These are phyloP conservation scores for Centropyge bicolor DNA, from an alignment of 2,797 vertebrate species.

Conservation along the genomic window DNA sequence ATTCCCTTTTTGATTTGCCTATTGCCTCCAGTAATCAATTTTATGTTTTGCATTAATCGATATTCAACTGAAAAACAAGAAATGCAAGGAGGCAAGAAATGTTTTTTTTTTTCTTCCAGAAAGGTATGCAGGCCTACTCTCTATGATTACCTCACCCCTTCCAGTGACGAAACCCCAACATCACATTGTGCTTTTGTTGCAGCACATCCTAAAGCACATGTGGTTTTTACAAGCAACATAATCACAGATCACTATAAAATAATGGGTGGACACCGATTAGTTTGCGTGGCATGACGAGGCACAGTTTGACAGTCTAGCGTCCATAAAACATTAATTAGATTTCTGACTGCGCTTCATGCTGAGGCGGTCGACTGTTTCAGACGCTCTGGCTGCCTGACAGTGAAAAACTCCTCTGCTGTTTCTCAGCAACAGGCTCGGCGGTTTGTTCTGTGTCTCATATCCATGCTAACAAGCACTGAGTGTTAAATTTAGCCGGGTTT, in stretches of 20 bases:
- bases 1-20: background rate
- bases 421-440: slow-evolving; percentile 74
- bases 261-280: slow-evolving; percentile 28
- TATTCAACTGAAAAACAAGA: background rate
- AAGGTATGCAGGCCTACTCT: background rate
- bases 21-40: background rate
- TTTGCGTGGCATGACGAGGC: slow-evolving; percentile 33
- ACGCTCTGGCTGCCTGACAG: slow-evolving; percentile 63
- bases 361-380: slow-evolving; percentile 51
- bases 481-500: slow-evolving; percentile 62
- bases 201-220: background rate
- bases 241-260: slow-evolving; percentile 21
- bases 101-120: background rate
- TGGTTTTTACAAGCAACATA: slow-evolving; percentile 26
- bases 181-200: slow-evolving; percentile 9
- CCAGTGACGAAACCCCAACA: background rate
- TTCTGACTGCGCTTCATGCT: slow-evolving; percentile 53
- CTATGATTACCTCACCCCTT: background rate
- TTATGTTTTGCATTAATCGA: background rate
- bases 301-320: slow-evolving; percentile 41
- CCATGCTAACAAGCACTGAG: slow-evolving; percentile 57
- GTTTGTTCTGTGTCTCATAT: slow-evolving; percentile 64
- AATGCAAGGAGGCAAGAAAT: background rate
- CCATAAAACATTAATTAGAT: slow-evolving; percentile 61
- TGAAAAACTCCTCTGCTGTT: slow-evolving; percentile 68